These are phyloP conservation scores for Oxystoma pomonae DNA, from an alignment of 2,888 invertebrate genomes.

Conservation along the genomic window DNA sequence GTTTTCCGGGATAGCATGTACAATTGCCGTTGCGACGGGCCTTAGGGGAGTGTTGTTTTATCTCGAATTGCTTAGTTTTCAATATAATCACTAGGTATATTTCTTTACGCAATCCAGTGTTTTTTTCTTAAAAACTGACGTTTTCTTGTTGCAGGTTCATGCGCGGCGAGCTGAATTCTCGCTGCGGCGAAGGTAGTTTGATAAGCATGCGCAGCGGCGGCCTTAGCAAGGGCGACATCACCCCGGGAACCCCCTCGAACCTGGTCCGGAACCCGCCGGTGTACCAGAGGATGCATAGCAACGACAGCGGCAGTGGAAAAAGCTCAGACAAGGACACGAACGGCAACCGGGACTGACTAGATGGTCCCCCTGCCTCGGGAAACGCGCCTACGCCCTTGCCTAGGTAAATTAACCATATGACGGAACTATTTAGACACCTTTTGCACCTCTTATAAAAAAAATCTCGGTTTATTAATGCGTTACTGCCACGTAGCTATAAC, in stretches of 20 bases:
- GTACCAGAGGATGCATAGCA: conserved; percentile 85
- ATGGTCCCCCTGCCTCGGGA: conserved; percentile 62
- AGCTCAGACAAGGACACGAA: conserved; percentile 67
- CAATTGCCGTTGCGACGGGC: too few relatives aligned
- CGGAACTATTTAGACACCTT: too few relatives aligned
- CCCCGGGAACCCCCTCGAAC: conserved; percentile 70
- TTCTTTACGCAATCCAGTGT: background rate
- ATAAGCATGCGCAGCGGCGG: conserved; percentile 45
- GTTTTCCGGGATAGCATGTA: too few relatives aligned
- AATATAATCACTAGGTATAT: too few relatives aligned
- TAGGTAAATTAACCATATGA: conserved; percentile 42
- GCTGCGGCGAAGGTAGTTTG: conserved; percentile 38
- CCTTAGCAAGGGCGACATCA: conserved; percentile 55
- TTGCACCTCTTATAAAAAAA: too few relatives aligned
- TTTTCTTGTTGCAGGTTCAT: conserved; percentile 68
- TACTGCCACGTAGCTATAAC: too few relatives aligned
- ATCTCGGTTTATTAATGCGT: too few relatives aligned
- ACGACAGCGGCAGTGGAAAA: conserved; percentile 67
- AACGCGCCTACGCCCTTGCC: conserved; percentile 40
- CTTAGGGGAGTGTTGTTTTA: too few relatives aligned
- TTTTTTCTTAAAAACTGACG: background rate
- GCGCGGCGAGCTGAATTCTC: conserved; percentile 74
- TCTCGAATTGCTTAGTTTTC: too few relatives aligned
- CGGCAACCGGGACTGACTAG: conserved; percentile 68
- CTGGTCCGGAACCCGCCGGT: conserved; percentile 65